Evolutionary conservation across 1,140 invertebrate species (phyloP).

Genomic region (Drosophila ficusphila): DNA sequence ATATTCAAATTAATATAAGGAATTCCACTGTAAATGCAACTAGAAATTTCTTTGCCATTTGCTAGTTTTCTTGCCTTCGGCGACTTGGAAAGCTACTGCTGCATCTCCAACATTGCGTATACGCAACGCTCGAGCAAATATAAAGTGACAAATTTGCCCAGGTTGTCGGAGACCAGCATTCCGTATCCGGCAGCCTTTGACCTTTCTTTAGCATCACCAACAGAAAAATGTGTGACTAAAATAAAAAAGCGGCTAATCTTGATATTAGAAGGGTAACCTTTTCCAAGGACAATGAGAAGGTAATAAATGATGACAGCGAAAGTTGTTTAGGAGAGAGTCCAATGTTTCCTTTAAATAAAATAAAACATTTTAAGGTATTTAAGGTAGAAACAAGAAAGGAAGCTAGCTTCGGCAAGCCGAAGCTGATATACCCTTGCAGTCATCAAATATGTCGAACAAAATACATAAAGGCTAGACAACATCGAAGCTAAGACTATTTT

Average conservation of each 20-base stretch:
- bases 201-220: constrained; percentile 9
- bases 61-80: constrained; percentile 10
- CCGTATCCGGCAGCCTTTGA: constrained; percentile 11
- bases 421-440: too few relatives aligned
- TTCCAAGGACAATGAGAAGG: not conserved
- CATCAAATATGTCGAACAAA: too few relatives aligned
- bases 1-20: too few relatives aligned
- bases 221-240: not conserved
- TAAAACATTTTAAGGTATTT: too few relatives aligned
- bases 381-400: too few relatives aligned
- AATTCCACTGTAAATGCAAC: not conserved
- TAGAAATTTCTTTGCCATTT: constrained; percentile 18
- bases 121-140: constrained; percentile 32
- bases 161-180: constrained; percentile 8
- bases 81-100: constrained; percentile 1
- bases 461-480: too few relatives aligned
- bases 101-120: constrained; percentile 34
- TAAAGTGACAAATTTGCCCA: constrained; percentile 27
- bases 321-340: too few relatives aligned
- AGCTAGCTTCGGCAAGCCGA: too few relatives aligned
- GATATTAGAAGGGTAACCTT: not conserved
- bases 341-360: too few relatives aligned
- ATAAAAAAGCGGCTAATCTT: not conserved
- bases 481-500: too few relatives aligned
- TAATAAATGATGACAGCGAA: not conserved